Evolutionary conservation across 2,888 invertebrate genomes (phyloP).

Genomic region (Myathropa florea): DNA sequence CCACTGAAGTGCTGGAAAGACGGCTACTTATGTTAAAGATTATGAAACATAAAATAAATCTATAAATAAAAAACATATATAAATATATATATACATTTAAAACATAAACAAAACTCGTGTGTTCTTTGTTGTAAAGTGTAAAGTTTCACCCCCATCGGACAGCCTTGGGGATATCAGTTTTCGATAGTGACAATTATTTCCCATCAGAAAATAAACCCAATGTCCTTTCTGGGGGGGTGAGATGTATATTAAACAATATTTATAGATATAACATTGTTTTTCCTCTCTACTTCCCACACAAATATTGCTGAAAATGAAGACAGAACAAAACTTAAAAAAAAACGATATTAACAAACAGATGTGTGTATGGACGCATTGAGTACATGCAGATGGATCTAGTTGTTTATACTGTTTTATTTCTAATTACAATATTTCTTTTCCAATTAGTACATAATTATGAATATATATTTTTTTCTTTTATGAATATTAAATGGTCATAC

Average conservation of each 20-base stretch:
- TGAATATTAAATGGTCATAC: constrained; percentile 50
- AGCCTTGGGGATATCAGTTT: neutral
- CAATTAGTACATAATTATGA: constrained; percentile 31
- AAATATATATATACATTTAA: constrained; percentile 11
- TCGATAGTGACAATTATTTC: neutral
- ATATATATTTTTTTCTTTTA: constrained; percentile 45
- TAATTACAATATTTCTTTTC: constrained; percentile 4
- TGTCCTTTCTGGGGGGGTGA: neutral
- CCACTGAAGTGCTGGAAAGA: neutral
- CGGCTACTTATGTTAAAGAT: constrained; percentile 2
- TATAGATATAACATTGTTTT: neutral
- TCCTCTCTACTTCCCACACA: constrained; percentile 5
- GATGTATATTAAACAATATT: constrained; percentile 15
- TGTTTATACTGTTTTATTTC: constrained; percentile 17
- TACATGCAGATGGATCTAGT: constrained; percentile 20
- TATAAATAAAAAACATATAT: constrained; percentile 17
- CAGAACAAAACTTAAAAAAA: neutral
- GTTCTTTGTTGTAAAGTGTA: constrained; percentile 56
- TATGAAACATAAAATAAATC: constrained; percentile 9
- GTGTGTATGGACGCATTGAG: neutral
- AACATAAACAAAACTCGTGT: constrained; percentile 33
- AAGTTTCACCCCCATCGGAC: neutral
- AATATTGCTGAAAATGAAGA: constrained; percentile 16
- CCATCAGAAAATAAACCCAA: neutral
- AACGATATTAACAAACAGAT: neutral